Conservation (phyloP, 2,888 invertebrate species). For the Ophion ellenae region DNA sequence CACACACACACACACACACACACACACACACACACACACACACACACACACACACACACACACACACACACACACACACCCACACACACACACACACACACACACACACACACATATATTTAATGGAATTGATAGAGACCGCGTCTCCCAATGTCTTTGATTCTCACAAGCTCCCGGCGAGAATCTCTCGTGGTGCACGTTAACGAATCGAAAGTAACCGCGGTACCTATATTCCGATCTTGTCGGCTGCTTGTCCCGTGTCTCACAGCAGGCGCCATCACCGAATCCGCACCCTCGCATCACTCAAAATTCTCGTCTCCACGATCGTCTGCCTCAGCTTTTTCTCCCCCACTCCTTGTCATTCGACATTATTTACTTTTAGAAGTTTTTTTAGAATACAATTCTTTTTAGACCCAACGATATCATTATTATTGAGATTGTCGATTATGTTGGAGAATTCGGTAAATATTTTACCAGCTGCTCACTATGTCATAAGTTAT, state of each 20-base stretch:
- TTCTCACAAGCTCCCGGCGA: conserved; percentile 48
- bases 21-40: too few relatives aligned
- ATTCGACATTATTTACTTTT: conserved; percentile 3
- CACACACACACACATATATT: neutral
- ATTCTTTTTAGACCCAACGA: neutral
- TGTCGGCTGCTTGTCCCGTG: conserved; percentile 77
- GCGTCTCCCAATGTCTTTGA: conserved; percentile 43
- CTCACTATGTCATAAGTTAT: too few relatives aligned
- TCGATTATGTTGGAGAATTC: neutral
- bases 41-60: too few relatives aligned
- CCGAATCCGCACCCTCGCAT: conserved; percentile 82
- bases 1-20: too few relatives aligned
- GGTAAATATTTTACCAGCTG: neutral
- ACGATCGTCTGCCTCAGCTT: conserved; percentile 35
- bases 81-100: too few relatives aligned
- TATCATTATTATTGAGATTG: neutral
- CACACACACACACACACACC: too few relatives aligned
- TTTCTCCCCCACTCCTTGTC: neutral
- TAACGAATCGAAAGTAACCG: conserved; percentile 62
- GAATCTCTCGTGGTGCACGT: conserved; percentile 43
- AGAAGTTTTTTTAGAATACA: too few relatives aligned
- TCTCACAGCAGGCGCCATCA: conserved; percentile 82
- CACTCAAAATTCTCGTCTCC: conserved; percentile 78
- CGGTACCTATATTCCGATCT: conserved; percentile 64
- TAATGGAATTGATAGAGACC: conserved; percentile 38